A percentile compares a stretch with the other conserved stretches of the same genome.
phyloP scores from a whole-genome alignment of 2,797 vertebrate genomes.

The Coracias cyanogaster region DNA sequence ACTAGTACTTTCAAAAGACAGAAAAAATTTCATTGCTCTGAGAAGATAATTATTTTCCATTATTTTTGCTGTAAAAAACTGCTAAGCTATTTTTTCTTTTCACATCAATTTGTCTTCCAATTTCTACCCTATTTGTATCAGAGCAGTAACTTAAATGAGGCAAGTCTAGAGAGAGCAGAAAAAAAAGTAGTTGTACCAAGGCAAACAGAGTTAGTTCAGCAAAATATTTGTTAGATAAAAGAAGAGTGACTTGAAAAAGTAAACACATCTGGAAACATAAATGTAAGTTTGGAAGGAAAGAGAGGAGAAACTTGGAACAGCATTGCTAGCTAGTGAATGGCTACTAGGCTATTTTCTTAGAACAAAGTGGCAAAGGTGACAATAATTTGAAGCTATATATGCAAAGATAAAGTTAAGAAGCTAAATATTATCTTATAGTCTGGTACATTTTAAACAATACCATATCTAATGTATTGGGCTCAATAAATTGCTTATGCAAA shows the following conservation, averaged over 20 bases:
- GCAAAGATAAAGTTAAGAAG: not conserved
- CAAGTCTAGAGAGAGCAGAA: not conserved
- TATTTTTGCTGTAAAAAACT: not conserved
- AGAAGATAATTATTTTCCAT: not conserved
- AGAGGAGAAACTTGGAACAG: not conserved
- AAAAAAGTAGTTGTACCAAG: not conserved
- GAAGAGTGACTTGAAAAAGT: not conserved
- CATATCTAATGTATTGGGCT: not conserved
- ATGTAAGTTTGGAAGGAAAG: not conserved
- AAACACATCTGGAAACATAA: not conserved
- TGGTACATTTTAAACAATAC: not conserved
- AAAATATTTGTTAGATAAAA: not conserved
- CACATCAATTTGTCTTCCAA: not conserved
- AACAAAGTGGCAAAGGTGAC: not conserved
- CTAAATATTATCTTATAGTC: not conserved
- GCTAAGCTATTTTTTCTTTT: not conserved
- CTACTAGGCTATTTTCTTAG: not conserved
- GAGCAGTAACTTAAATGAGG: not conserved
- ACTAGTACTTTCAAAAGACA: not conserved
- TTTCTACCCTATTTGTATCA: not conserved
- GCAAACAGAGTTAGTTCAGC: not conserved
- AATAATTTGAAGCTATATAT: not conserved
- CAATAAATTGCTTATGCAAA: not conserved
- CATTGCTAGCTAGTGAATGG: not conserved
- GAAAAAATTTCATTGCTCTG: not conserved